Conservation (phyloP, 2,888 invertebrate genomes). For the Meghimatium bilineatum region DNA sequence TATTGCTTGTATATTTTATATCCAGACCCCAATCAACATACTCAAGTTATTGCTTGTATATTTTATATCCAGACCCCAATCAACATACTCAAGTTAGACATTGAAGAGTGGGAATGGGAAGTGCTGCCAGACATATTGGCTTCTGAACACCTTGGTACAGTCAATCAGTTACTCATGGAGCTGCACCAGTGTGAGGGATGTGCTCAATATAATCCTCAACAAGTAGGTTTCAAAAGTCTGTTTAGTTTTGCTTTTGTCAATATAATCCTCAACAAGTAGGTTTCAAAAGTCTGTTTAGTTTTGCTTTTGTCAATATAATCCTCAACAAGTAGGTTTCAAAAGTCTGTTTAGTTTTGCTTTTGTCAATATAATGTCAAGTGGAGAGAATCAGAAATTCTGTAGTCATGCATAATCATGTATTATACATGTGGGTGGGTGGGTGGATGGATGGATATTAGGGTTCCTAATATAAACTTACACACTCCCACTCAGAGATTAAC, state of each 20-base stretch:
- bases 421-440: too few species aligned
- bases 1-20: too few species aligned
- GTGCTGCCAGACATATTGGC: conserved; percentile 59
- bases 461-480: too few species aligned
- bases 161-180: conserved; percentile 63
- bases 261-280: conserved; percentile 51
- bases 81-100: conserved; percentile 64
- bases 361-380: conserved; percentile 40
- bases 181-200: conserved; percentile 61
- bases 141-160: conserved; percentile 54
- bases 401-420: too few species aligned
- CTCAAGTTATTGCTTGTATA: too few species aligned
- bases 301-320: too few species aligned
- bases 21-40: too few species aligned
- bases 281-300: background rate
- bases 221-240: conserved; percentile 28
- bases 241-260: too few species aligned
- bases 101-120: conserved; percentile 69
- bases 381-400: too few species aligned
- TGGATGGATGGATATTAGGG: too few species aligned
- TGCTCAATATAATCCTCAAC: conserved; percentile 52
- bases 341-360: too few species aligned
- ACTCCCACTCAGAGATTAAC: too few species aligned
- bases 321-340: conserved; percentile 43
- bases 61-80: conserved; percentile 55